Evolutionary conservation across 1,140 invertebrate species (phyloP), one percentile per base, ranked within the genome.

Genomic region (Neotoxoptera formosana): DNA sequence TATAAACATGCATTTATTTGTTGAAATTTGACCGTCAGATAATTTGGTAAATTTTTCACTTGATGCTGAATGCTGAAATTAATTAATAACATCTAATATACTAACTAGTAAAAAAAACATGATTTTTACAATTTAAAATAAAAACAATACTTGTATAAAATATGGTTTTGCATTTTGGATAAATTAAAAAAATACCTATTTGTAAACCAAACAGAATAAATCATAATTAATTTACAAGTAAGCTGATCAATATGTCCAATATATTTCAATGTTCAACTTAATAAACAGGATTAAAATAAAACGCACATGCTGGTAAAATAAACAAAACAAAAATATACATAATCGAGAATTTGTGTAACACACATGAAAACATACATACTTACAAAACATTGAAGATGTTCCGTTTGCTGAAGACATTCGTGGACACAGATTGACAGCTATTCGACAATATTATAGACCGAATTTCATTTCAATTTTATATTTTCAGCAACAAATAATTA

Each of bases 361-460:
- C 87, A 89, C 48, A 53, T 89, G 87, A 53, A 89, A 90, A 90
- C 89, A 90, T 90, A 90, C 89, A 90, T 90, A 90, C 89, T 90
- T 90, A 90, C 89, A 90, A 90, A 90, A 90, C 56, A 90, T 90
- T 67, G 89, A 36, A 90, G 89, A 90, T 90, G 89, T 90, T 90
- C 89, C 89, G 56, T 67, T 90, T 90, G 53, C 25, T 90, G 89
- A 90, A 90, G 56, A 90, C 89, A 90, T 90, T 67, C 89, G 67
- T 45, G 17, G 56, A 90, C 36, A 90, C 51, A 90, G 45, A 45
- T 90, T 60, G 30, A 90, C 89, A 90, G 53, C 53, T 90, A 90
- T 90, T 67, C 89, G 88, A 89, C 88, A 89, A 90, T 67, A 60
- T 67, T 90, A 60, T 60, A 90, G 36, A 23, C 23, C 17, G n/a